Percentiles rank a stretch among this genome's conserved stretches.
Conservation (phyloP, 2,797 vertebrate species). For the Poliocrania exsul region DNA sequence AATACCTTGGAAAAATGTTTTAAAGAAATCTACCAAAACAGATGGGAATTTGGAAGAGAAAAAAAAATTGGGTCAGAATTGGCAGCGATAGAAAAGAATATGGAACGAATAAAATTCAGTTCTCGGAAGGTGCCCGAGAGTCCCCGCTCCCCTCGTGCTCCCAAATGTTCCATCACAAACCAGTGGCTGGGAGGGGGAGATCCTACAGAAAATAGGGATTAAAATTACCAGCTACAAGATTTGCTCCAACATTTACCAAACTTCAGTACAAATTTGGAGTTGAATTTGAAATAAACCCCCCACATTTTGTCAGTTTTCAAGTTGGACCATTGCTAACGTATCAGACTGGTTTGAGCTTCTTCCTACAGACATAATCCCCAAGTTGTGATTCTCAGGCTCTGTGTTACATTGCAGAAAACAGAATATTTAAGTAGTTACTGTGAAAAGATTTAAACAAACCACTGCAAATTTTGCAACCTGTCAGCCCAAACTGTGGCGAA, state of each 20-base stretch:
- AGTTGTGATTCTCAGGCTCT: neutral
- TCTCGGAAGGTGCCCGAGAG: neutral
- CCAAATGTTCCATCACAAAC: neutral
- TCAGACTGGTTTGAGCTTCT: neutral
- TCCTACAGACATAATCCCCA: fast-evolving
- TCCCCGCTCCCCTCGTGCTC: neutral
- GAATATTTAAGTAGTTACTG: neutral
- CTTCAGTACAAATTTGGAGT: neutral
- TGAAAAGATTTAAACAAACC: neutral
- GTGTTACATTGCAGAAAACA: neutral
- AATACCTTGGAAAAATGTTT: neutral
- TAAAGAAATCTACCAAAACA: neutral
- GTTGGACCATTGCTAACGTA: neutral
- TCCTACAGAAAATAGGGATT: fast-evolving
- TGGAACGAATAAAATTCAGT: neutral
- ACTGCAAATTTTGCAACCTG: neutral
- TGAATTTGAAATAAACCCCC: neutral
- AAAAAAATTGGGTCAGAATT: neutral
- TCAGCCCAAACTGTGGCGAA: neutral
- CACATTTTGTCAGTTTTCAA: neutral
- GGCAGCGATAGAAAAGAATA: neutral
- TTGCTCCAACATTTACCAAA: neutral
- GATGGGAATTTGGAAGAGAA: neutral
- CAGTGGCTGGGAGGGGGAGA: neutral
- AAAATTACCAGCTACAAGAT: neutral